Evolutionary conservation across 2,888 invertebrate species (phyloP).

Genomic region (Cosmia pyralina): DNA sequence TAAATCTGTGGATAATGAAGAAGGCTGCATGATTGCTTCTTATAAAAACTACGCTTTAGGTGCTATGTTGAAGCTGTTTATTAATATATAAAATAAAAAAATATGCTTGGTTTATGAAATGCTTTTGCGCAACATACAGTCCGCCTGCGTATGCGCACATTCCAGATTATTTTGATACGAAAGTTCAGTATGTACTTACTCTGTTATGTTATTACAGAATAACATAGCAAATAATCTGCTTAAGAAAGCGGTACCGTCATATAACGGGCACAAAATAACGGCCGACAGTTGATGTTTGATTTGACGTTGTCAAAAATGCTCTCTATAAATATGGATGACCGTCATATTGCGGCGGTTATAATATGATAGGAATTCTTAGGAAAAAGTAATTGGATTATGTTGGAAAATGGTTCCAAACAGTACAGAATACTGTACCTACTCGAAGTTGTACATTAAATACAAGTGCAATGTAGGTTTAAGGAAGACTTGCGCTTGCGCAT

Average conservation of each 20-base stretch:
- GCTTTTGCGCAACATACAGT: neutral
- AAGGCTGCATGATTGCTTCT: too few relatives aligned
- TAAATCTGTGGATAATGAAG: neutral
- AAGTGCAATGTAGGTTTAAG: constrained; percentile 10
- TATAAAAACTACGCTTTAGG: neutral
- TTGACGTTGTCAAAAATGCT: neutral
- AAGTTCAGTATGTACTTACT: neutral
- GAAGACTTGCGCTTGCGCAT: constrained; percentile 39
- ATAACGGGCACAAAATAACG: neutral
- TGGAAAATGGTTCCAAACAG: neutral
- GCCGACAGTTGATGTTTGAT: neutral
- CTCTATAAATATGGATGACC: neutral
- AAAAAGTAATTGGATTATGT: neutral
- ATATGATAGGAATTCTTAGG: neutral
- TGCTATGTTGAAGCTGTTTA: neutral
- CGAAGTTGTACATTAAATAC: neutral
- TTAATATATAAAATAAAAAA: neutral
- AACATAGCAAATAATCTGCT: neutral
- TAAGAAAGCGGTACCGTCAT: neutral
- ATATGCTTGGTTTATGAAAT: neutral
- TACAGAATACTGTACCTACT: neutral
- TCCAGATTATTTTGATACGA: neutral
- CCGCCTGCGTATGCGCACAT: constrained; percentile 25
- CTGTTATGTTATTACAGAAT: neutral
- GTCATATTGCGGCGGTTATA: neutral